Conservation (phyloP, 2,888 invertebrate species). For the Seira sanloemensis region DNA sequence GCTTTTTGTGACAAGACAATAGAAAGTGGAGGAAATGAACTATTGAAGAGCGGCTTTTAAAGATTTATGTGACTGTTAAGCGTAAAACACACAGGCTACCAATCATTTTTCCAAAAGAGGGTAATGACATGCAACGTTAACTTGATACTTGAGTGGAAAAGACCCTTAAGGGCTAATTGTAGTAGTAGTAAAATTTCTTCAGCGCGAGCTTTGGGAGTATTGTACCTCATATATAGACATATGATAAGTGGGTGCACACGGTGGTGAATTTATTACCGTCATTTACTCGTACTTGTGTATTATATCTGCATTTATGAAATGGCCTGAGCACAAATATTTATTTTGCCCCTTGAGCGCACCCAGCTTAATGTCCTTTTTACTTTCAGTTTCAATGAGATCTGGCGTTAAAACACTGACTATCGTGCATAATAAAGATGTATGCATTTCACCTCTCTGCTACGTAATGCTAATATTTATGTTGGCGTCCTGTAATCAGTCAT, state of each 20-base stretch:
- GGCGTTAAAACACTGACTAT: too few relatives aligned
- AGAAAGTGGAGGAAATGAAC: conserved; percentile 53
- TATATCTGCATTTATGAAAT: background rate
- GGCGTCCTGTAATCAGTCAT: too few relatives aligned
- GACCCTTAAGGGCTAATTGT: background rate
- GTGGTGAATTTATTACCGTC: conserved; percentile 9
- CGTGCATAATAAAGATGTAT: too few relatives aligned
- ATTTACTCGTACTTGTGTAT: background rate
- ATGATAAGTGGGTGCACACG: background rate
- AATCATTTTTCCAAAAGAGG: background rate
- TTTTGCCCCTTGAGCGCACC: background rate
- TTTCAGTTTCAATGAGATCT: background rate
- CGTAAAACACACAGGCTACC: background rate
- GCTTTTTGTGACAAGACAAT: conserved; percentile 54
- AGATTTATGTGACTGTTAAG: background rate
- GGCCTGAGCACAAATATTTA: conserved; percentile 3
- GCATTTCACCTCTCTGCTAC: too few relatives aligned
- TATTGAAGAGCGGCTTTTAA: background rate
- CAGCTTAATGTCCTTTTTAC: background rate
- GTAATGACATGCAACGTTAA: background rate
- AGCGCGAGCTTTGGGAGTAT: background rate
- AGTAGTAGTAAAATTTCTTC: conserved; percentile 21
- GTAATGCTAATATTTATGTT: too few relatives aligned
- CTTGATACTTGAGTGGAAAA: background rate
- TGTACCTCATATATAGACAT: background rate